Evolutionary conservation across 2,888 invertebrate species (phyloP), one percentile per base, ranked within the genome.

Genomic region (Ormyrus rosae): DNA sequence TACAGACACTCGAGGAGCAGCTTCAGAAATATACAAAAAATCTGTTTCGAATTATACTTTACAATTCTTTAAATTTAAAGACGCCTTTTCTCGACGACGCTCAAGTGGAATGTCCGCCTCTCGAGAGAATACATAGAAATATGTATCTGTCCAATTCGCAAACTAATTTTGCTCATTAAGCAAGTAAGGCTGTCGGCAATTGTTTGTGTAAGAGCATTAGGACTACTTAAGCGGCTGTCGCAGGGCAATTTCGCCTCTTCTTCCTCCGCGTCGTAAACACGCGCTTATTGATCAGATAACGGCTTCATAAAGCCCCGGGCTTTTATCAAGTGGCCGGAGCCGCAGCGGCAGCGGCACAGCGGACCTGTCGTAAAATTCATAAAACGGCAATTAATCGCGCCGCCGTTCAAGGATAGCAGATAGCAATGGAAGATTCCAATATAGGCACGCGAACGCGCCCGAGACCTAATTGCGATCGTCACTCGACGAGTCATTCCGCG

Each of bases 381-480:
- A 68, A 60, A 75, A 69, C 19, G 48, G 55, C 56, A 48, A 68
- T 58, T 78, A 65, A 58, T 51, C 45, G 34, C 34, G 8, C 6
- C 11, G 10, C 8, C 34, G 45, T 0, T 5, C 46, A 19, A 48
- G 7, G 8, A 46, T 9, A 48, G 7, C n/a, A 67, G 75, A 67
- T 58, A 65, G 65, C 19, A 53, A 11, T 8, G 51, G 13, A 76
- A 78, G 81, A 82, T 72, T 56, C 71, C 70, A 70, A 72, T 69
- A 78, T 68, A 64, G 75, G 73, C 75, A 10, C 4, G 60, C 51
- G 60, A 67, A 60, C 10, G 60, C 68, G 73, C 51, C 51, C 68
- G 73, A 72, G 77, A 77, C 74, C 78, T 84, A 83, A 83, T 83
- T 84, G 82, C 83, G 78, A 77, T 81, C 81, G 78, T 58, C 79